Evolutionary conservation across 1,140 invertebrate species (phyloP).

Genomic region (Anthonomus grandis): DNA sequence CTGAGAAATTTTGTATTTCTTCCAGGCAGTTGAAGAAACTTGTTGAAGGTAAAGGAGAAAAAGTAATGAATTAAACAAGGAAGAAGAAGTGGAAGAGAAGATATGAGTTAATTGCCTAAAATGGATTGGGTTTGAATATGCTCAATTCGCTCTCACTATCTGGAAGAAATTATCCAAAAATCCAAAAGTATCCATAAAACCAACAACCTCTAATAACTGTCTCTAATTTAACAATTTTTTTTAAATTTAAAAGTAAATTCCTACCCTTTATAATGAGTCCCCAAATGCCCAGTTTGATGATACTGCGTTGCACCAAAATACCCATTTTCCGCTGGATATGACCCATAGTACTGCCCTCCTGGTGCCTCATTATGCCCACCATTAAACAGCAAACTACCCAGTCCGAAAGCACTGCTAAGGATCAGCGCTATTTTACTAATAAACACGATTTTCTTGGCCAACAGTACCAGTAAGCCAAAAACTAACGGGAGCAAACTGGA

Average conservation of each 20-base stretch:
- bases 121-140: too few species aligned
- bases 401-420: constrained; percentile 62
- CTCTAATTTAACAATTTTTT: too few species aligned
- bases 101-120: too few species aligned
- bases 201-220: too few species aligned
- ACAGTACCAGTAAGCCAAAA: constrained; percentile 63
- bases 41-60: too few species aligned
- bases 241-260: neutral
- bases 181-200: too few species aligned
- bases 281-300: constrained; percentile 33
- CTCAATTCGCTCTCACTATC: too few species aligned
- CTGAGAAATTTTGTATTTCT: too few species aligned
- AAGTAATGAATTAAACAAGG: too few species aligned
- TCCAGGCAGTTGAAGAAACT: too few species aligned
- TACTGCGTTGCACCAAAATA: constrained; percentile 13
- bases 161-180: too few species aligned
- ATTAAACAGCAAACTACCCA: constrained; percentile 48
- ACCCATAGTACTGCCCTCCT: constrained; percentile 6
- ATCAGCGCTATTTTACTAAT: constrained; percentile 68
- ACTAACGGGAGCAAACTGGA: constrained; percentile 67
- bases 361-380: neutral
- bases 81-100: too few species aligned
- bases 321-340: neutral
- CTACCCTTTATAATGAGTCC: constrained; percentile 28
- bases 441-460: constrained; percentile 70